Conservation (phyloP, 2,113 vertebrate genomes). For the Chitala chitala region DNA sequence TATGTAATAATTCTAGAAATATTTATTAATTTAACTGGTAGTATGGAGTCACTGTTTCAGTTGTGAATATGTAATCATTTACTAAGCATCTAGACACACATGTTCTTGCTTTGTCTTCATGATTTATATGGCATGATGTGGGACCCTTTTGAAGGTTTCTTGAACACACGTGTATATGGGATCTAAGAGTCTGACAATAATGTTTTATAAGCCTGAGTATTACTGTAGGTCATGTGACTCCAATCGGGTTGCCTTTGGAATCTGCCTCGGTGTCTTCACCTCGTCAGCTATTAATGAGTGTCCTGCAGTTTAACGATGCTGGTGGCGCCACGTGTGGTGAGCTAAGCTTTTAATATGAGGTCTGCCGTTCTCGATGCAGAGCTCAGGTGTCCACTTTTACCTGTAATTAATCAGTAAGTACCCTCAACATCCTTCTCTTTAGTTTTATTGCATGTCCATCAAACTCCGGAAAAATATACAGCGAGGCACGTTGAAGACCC, state of each 20-base stretch:
- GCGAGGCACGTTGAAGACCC: neutral
- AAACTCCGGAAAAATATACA: constrained; percentile 22
- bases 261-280: neutral
- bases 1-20: too few relatives aligned
- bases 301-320: constrained; percentile 43
- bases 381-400: constrained; percentile 41
- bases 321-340: constrained; percentile 44
- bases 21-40: too few relatives aligned
- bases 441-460: constrained; percentile 36
- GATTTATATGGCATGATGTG: neutral
- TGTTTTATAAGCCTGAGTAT: neutral
- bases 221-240: constrained; percentile 7
- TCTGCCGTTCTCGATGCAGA: constrained; percentile 28
- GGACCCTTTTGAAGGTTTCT: constrained; percentile 4
- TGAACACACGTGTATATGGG: neutral
- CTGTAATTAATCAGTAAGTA: constrained; percentile 48
- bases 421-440: constrained; percentile 30
- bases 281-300: constrained; percentile 33
- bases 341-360: constrained; percentile 40
- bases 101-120: neutral
- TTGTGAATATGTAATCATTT: neutral
- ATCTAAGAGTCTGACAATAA: neutral
- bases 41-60: too few relatives aligned
- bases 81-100: neutral
- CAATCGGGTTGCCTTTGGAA: too few relatives aligned